A percentile compares a stretch with the other conserved stretches of the same genome.
Evolutionary conservation across 1,140 invertebrate species (phyloP).

Genomic region (Drosophila kohkoa): DNA sequence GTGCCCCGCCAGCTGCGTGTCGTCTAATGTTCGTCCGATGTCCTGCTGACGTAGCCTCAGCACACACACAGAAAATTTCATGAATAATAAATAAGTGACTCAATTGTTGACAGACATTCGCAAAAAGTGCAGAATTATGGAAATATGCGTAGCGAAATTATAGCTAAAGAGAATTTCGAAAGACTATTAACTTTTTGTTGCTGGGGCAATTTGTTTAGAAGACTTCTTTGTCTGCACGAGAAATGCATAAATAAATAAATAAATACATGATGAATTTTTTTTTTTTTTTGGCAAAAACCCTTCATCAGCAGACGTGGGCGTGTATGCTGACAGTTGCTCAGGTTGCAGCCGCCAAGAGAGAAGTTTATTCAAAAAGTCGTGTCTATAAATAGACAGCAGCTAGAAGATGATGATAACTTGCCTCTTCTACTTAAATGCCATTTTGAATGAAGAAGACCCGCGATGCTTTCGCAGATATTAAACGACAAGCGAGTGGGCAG

Average conservation of each 20-base stretch:
- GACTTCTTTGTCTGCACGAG: background rate
- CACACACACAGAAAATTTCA: slow-evolving; percentile 40
- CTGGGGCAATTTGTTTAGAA: slow-evolving; percentile 1
- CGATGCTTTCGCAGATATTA: background rate
- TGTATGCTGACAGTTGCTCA: slow-evolving; percentile 30
- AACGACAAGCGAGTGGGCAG: slow-evolving; percentile 26
- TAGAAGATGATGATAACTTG: background rate
- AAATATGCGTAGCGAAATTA: slow-evolving; percentile 15
- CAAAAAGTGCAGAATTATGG: slow-evolving; percentile 14
- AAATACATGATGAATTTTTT: background rate
- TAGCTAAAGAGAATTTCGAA: slow-evolving; percentile 7
- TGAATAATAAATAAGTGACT: slow-evolving; percentile 51
- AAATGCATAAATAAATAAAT: slow-evolving; percentile 19
- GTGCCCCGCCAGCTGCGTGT: slow-evolving; percentile 1
- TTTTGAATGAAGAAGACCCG: background rate
- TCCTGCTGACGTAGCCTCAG: slow-evolving; percentile 49
- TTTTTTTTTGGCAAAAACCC: background rate
- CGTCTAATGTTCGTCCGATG: background rate
- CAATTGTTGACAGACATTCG: slow-evolving; percentile 28
- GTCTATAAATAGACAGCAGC: slow-evolving; percentile 6
- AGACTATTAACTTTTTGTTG: slow-evolving; percentile 20
- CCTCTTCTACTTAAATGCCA: background rate
- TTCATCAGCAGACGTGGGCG: slow-evolving; percentile 23
- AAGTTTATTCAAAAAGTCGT: background rate
- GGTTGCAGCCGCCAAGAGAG: slow-evolving; percentile 3